Evolutionary conservation across 2,888 invertebrate genomes (phyloP).

Genomic region (Apantesis nais): DNA sequence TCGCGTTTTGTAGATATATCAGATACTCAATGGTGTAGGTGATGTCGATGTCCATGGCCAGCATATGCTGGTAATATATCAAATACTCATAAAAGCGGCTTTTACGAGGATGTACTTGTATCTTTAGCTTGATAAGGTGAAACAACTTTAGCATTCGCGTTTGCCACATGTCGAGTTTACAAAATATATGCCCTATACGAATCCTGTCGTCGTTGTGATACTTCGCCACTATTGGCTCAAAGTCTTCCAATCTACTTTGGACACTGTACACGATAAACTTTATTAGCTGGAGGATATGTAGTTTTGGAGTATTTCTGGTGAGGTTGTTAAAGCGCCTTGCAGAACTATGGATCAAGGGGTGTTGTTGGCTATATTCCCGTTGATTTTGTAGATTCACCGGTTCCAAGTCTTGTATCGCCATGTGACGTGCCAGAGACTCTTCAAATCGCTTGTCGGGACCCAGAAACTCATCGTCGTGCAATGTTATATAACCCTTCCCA

Average conservation of each 20-base stretch:
- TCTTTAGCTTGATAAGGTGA: not conserved
- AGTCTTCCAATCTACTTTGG: constrained; percentile 8
- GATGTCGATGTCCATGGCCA: constrained; percentile 6
- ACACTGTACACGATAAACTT: constrained; percentile 12
- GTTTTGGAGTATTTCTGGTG: not conserved
- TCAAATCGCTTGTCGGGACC: constrained; percentile 5
- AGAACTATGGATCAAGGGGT: not conserved
- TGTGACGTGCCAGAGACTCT: not conserved
- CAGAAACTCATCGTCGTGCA: constrained; percentile 2
- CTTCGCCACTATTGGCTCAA: constrained; percentile 5
- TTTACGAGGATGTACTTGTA: too few relatives aligned
- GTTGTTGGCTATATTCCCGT: not conserved
- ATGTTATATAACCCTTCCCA: not conserved
- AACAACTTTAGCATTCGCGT: not conserved
- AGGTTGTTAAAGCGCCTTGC: not conserved
- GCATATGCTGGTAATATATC: not conserved
- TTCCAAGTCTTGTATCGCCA: not conserved
- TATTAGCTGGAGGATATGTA: constrained; percentile 1
- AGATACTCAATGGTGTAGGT: constrained; percentile 8
- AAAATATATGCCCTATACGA: constrained; percentile 13
- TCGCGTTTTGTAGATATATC: constrained; percentile 5
- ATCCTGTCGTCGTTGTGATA: not conserved
- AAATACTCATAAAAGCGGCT: not conserved
- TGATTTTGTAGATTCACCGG: not conserved
- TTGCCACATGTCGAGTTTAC: constrained; percentile 5